phyloP scores from a whole-genome alignment of 2,888 invertebrate genomes.

The Folsomia manolachei region DNA sequence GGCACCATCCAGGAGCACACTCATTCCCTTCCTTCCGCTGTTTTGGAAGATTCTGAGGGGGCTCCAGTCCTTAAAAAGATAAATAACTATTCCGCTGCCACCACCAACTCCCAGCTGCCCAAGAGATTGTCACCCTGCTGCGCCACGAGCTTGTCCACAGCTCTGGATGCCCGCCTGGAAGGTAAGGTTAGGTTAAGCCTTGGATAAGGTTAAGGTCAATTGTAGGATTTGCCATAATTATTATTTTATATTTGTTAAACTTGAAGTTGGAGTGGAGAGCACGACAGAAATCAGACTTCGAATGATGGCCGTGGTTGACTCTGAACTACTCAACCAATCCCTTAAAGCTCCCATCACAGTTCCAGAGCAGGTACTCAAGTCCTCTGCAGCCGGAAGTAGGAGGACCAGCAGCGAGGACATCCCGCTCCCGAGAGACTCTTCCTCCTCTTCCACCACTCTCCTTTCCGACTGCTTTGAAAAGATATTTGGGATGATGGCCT shows the following conservation, averaged over 20 bases:
- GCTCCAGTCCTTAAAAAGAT: slow-evolving; percentile 15
- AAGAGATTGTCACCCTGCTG: slow-evolving; percentile 44
- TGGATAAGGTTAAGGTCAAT: too few species aligned
- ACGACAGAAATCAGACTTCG: slow-evolving; percentile 72
- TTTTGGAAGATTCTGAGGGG: slow-evolving; percentile 15
- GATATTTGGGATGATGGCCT: slow-evolving; percentile 48
- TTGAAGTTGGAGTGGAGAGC: slow-evolving; percentile 62
- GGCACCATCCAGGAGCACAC: not conserved
- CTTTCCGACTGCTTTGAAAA: slow-evolving; percentile 41
- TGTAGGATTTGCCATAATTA: too few species aligned
- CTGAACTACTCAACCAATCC: slow-evolving; percentile 62
- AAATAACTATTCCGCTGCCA: too few species aligned
- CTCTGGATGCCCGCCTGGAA: slow-evolving; percentile 73
- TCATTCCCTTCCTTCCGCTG: not conserved
- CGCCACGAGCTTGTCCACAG: slow-evolving; percentile 61
- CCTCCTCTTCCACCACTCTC: slow-evolving; percentile 26
- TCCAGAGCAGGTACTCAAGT: slow-evolving; percentile 40
- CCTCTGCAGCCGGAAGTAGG: slow-evolving; percentile 20
- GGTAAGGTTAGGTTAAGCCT: too few species aligned
- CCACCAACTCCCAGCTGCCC: not conserved
- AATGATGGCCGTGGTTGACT: slow-evolving; percentile 67
- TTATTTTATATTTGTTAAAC: not conserved
- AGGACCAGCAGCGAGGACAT: slow-evolving; percentile 21
- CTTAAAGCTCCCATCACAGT: slow-evolving; percentile 55
- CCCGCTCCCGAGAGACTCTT: slow-evolving; percentile 11